A percentile compares a stretch with the other conserved stretches of the same genome.
These are phyloP conservation scores for Corythornis leucogaster DNA, from an alignment of 2,797 vertebrate species.

Conservation along the genomic window DNA sequence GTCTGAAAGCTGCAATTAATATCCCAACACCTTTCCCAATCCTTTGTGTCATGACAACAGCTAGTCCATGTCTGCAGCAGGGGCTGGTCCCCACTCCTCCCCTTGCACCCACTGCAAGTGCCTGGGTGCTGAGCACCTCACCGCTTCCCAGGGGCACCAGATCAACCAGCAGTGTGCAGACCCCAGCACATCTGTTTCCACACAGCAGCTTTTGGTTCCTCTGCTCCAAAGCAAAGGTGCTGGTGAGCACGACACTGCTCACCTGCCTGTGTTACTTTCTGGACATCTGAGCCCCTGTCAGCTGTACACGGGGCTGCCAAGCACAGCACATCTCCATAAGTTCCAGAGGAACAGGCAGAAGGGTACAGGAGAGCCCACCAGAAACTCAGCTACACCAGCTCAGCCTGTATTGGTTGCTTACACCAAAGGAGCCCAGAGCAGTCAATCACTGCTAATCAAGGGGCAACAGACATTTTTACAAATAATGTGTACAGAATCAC, in stretches of 20 bases:
- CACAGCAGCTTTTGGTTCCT: not conserved
- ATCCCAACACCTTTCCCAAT: not conserved
- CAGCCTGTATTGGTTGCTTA: not conserved
- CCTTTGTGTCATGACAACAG: not conserved
- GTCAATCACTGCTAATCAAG: not conserved
- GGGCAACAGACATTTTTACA: not conserved
- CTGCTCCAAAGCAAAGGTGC: not conserved
- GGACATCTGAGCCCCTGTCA: not conserved
- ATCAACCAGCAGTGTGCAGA: not conserved
- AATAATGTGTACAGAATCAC: not conserved
- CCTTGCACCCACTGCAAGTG: rapidly evolving
- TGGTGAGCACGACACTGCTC: rapidly evolving
- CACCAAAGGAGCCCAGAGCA: not conserved
- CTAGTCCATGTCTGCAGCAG: not conserved
- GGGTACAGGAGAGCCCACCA: not conserved
- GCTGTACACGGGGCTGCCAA: rapidly evolving
- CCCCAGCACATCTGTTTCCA: not conserved
- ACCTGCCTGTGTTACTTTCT: rapidly evolving
- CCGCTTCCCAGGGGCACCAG: rapidly evolving
- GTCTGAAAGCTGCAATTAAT: constrained; percentile 36
- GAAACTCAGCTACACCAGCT: not conserved
- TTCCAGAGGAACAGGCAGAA: not conserved
- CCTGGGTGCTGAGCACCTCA: not conserved
- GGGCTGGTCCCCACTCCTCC: rapidly evolving
- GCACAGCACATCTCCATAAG: not conserved